Percentiles rank a stretch among this genome's conserved stretches.
These are phyloP conservation scores for Mesorhabditis spiculigera DNA, from an alignment of 2,888 invertebrate genomes.

Conservation along the genomic window DNA sequence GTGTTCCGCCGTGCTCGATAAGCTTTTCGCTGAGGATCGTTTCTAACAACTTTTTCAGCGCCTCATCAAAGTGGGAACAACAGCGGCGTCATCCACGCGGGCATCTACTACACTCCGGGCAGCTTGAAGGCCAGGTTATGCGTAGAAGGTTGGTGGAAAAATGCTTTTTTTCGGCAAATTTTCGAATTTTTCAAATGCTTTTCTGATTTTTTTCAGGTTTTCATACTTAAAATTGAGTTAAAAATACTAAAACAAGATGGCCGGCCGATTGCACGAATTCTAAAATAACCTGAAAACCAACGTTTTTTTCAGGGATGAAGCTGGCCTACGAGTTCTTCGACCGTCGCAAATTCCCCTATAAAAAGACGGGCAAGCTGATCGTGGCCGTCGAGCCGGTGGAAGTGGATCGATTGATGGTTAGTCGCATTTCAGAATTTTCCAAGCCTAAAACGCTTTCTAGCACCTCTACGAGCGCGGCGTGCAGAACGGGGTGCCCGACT, in stretches of 20 bases:
- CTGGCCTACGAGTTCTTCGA: slow-evolving; percentile 77
- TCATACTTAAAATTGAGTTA: no score
- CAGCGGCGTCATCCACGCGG: slow-evolving; percentile 97
- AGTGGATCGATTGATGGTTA: slow-evolving; percentile 42
- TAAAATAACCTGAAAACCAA: background rate
- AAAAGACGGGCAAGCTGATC: slow-evolving; percentile 80
- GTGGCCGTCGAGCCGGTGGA: slow-evolving; percentile 54
- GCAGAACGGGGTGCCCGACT: slow-evolving; percentile 80
- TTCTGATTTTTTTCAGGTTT: no score
- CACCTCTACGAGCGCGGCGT: slow-evolving; percentile 77
- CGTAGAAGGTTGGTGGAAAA: slow-evolving; percentile 70
- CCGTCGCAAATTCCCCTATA: slow-evolving; percentile 80
- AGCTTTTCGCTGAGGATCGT: no score
- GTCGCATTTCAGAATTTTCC: slow-evolving; percentile 5
- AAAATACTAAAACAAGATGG: no score
- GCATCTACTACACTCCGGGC: slow-evolving; percentile 69
- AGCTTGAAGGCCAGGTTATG: slow-evolving; percentile 88
- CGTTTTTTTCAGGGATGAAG: slow-evolving; percentile 44
- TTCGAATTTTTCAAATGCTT: background rate
- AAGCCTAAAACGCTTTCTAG: slow-evolving; percentile 52
- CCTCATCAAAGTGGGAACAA: slow-evolving; percentile 92
- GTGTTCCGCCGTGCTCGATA: background rate
- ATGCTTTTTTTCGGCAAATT: background rate
- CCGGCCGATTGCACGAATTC: no score
- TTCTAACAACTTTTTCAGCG: no score